phyloP scores from a whole-genome alignment of 2,797 vertebrate genomes.

The Knipowitschia caucasica region DNA sequence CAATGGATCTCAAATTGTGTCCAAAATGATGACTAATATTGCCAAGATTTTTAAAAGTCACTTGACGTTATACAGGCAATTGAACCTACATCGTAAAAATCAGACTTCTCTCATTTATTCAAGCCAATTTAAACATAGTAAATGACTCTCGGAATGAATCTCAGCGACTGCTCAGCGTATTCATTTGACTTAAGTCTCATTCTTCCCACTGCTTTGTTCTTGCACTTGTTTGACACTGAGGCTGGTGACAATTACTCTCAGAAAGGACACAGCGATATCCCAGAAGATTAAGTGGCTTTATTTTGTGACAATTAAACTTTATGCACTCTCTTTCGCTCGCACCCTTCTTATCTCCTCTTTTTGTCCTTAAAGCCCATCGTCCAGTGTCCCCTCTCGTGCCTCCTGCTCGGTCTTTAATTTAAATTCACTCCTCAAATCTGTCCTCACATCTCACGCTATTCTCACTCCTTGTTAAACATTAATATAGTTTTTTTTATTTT shows the following conservation, averaged over 20 bases:
- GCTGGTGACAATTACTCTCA: slow-evolving; percentile 2
- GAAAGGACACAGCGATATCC: slow-evolving; percentile 8
- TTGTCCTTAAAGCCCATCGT: slow-evolving; percentile 38
- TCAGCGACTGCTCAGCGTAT: neutral
- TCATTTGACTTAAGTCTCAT: neutral
- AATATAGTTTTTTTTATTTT: slow-evolving; percentile 20
- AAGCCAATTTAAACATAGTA: neutral
- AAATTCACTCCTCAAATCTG: slow-evolving; percentile 22
- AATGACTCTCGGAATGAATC: neutral
- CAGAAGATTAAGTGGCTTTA: slow-evolving; percentile 8
- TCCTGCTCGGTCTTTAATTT: slow-evolving; percentile 25
- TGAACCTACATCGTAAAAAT: no score
- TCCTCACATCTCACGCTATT: slow-evolving; percentile 34
- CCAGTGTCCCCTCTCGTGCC: slow-evolving; percentile 12
- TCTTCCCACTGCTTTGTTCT: neutral
- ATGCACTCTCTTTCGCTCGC: slow-evolving; percentile 6
- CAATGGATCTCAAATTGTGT: no score
- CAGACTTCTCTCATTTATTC: neutral
- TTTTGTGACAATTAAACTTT: slow-evolving; percentile 9
- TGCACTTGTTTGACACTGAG: slow-evolving; percentile 1
- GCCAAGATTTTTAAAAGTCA: no score
- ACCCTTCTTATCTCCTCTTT: slow-evolving; percentile 22
- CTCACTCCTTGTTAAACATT: slow-evolving; percentile 48
- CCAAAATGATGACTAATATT: no score
- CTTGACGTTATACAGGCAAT: no score